A percentile compares a stretch with the other conserved stretches of the same genome.
Conservation (phyloP, 2,113 vertebrate genomes). For the Piaya cayana region DNA sequence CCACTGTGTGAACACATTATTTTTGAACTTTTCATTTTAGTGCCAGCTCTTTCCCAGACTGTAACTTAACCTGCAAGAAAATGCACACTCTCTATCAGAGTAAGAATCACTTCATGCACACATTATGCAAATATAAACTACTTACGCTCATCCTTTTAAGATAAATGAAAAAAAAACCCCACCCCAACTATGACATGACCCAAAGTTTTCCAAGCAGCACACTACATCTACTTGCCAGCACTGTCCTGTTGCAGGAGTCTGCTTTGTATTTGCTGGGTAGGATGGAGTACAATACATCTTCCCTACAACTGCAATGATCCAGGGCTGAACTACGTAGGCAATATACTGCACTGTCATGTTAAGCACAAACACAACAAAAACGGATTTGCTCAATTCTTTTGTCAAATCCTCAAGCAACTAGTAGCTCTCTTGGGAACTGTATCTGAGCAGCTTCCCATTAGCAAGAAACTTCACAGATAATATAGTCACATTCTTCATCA, state of each 20-base stretch:
- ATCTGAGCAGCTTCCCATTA: background rate
- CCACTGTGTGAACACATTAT: background rate
- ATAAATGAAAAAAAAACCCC: background rate
- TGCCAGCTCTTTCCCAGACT: background rate
- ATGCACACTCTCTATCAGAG: background rate
- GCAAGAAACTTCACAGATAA: background rate
- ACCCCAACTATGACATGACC: background rate
- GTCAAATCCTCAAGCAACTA: background rate
- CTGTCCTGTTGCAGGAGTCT: background rate
- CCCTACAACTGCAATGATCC: accelerated
- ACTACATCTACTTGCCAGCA: background rate
- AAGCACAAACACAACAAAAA: background rate
- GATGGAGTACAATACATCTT: background rate
- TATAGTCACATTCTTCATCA: background rate
- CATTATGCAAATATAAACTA: background rate
- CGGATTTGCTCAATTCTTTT: background rate
- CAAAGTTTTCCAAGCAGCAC: background rate
- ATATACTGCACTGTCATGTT: background rate
- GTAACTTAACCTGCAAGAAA: background rate
- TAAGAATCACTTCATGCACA: background rate
- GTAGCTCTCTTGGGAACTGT: background rate
- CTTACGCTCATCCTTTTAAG: background rate
- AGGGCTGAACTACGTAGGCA: background rate
- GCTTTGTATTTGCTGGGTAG: background rate
- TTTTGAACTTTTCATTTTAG: background rate